Evolutionary conservation across 1,140 invertebrate genomes (phyloP).

Genomic region (Eciton burchellii): DNA sequence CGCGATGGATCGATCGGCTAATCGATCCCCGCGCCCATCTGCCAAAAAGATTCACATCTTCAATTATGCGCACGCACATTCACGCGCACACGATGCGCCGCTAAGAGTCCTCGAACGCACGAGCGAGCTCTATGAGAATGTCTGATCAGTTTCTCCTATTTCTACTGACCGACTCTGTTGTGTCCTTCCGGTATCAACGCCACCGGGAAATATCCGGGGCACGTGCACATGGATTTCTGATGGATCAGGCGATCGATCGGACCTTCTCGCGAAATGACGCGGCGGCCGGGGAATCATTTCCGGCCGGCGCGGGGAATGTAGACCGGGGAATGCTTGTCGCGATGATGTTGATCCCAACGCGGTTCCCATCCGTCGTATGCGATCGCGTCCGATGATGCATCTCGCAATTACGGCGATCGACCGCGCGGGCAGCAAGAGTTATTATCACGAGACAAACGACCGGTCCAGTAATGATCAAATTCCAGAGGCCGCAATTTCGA

Average conservation of each 20-base stretch:
- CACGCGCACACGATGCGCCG: not conserved
- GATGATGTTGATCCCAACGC: conserved; percentile 5
- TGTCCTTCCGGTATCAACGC: not conserved
- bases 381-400: conserved; percentile 42
- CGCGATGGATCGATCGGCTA: not conserved
- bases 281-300: not conserved
- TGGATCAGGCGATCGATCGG: not conserved
- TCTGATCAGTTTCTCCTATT: not conserved
- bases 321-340: not conserved
- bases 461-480: conserved; percentile 51
- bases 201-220: not conserved
- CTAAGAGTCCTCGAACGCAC: not conserved
- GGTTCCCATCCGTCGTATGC: not conserved
- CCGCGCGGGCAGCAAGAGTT: conserved; percentile 29
- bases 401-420: conserved; percentile 52
- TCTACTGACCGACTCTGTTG: too few relatives aligned
- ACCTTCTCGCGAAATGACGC: not conserved
- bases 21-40: not conserved
- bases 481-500: conserved; percentile 46
- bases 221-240: not conserved
- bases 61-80: too few relatives aligned
- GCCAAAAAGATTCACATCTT: not conserved
- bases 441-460: conserved; percentile 53
- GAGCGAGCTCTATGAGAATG: conserved; percentile 16
- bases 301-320: conserved; percentile 2